These are phyloP conservation scores for Melanerpes aurifrons DNA, from an alignment of 2,113 vertebrate species.

Conservation along the genomic window DNA sequence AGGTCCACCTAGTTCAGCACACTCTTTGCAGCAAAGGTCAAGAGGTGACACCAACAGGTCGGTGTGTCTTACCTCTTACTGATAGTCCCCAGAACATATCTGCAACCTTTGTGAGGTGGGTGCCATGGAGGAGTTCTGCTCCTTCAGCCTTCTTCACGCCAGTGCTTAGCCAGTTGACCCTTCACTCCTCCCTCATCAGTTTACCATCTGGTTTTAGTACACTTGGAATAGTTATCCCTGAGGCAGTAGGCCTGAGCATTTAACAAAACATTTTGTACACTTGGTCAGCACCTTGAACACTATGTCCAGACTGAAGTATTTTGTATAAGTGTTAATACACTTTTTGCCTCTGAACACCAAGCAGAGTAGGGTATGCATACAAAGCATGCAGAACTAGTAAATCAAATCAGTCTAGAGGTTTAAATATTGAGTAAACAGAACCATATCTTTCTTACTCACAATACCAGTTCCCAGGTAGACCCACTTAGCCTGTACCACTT, in stretches of 20 bases:
- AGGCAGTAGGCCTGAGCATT: not conserved
- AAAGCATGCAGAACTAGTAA: not conserved
- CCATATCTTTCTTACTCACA: not conserved
- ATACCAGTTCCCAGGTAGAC: not conserved
- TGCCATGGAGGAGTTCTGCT: not conserved
- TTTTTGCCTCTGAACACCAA: not conserved
- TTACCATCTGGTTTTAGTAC: not conserved
- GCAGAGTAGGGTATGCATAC: not conserved
- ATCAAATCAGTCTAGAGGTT: not conserved
- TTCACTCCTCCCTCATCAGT: not conserved
- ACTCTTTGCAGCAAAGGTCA: not conserved
- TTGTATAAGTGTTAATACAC: not conserved
- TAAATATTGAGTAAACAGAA: not conserved
- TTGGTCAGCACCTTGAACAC: not conserved
- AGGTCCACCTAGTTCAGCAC: not conserved
- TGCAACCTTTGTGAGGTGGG: not conserved
- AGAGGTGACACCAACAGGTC: not conserved
- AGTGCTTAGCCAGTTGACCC: not conserved
- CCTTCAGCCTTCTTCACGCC: not conserved
- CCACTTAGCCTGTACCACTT: not conserved
- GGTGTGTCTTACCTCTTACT: not conserved
- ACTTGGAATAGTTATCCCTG: not conserved
- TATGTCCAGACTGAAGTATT: not conserved
- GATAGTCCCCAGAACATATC: not conserved
- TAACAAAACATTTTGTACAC: slow-evolving; percentile 19